Evolutionary conservation across 2,113 vertebrate species (phyloP).

Genomic region (Neodontobutis hainanensis): DNA sequence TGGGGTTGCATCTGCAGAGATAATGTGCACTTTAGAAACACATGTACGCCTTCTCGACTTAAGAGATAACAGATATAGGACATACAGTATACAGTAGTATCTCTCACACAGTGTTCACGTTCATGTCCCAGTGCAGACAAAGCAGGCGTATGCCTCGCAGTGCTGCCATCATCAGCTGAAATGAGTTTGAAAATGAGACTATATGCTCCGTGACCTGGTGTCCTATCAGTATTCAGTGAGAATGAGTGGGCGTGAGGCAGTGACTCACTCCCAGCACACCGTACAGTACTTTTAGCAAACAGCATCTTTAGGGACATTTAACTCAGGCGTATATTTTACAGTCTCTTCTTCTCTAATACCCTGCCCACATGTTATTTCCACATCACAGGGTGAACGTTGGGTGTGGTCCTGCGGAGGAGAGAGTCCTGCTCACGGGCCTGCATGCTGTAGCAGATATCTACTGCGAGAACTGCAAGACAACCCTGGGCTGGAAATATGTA

Average conservation of each 20-base stretch:
- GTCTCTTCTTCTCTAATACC: background rate
- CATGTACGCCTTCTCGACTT: background rate
- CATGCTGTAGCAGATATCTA: slow-evolving; percentile 99
- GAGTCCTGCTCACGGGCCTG: slow-evolving; percentile 93
- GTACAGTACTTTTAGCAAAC: slow-evolving; percentile 1
- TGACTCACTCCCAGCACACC: slow-evolving; percentile 43
- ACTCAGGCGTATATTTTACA: background rate
- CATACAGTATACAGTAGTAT: slow-evolving; percentile 3
- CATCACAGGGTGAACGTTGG: slow-evolving; percentile 92
- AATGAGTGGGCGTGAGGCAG: slow-evolving; percentile 45
- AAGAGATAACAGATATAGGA: slow-evolving; percentile 16
- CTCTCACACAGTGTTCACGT: slow-evolving; percentile 8
- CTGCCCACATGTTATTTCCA: background rate
- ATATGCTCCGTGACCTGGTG: slow-evolving; percentile 21
- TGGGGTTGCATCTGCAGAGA: background rate
- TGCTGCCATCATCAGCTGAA: slow-evolving; percentile 35
- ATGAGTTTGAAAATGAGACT: slow-evolving; percentile 44
- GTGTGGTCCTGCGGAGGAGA: slow-evolving; percentile 96
- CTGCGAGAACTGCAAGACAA: slow-evolving; percentile 99
- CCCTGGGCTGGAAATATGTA: slow-evolving; percentile 99
- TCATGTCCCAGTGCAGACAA: slow-evolving; percentile 5
- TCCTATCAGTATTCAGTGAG: slow-evolving; percentile 20
- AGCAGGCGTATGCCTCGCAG: slow-evolving; percentile 29
- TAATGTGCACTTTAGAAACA: background rate
- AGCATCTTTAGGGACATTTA: background rate